Base-by-base conservation (phyloP, 2,888 invertebrate species). In the Rambutsinella grinnellia region DNA sequence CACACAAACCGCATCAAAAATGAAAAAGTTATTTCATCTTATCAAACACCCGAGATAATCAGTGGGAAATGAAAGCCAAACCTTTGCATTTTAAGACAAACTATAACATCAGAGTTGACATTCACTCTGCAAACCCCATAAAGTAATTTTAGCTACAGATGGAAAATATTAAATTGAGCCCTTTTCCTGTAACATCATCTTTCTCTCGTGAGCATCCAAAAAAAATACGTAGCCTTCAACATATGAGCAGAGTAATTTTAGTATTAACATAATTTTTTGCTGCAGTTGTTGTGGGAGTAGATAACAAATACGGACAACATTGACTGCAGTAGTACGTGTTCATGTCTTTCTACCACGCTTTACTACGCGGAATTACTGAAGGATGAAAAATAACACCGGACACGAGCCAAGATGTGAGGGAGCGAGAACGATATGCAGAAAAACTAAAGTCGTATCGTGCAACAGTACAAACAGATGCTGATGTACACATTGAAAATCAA, bases 351-450 rank as follows among this genome's bases (percentile, higher is more conserved):
- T 49, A 6, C 8, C 19, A 13, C 6, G 36, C 36, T 54, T 54
- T 23, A 21, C 23, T 54, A 49, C n/a, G n/a, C n/a, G n/a, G n/a
- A n/a, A 36, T 8, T 36, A 36, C 36, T 36, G 36, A 36, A 66
- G 66, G 66, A 66, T 67, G 67, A 54, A 67, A 67, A 46, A 47
- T 56, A 57, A 67, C 67, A 67, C 67, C 67, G 49, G 67, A 57
- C 67, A 67, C 67, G 67, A 58, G 58, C 67, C 57, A 65, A 53
- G 49, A 36, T 36, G 36, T 36, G 5, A 13, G 36, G 36, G 36
- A 36, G 36, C 5, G 6, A 36, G 5, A 36, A 13, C 6, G n/a
- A n/a, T n/a, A n/a, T n/a, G n/a, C n/a, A n/a, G n/a, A n/a, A n/a
- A n/a, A n/a, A n/a, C n/a, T n/a, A n/a, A n/a, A n/a, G n/a, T n/a